Evolutionary conservation across 2,888 invertebrate species (phyloP), one percentile per base, ranked within the genome.

Genomic region (Eupithecia inturbata): DNA sequence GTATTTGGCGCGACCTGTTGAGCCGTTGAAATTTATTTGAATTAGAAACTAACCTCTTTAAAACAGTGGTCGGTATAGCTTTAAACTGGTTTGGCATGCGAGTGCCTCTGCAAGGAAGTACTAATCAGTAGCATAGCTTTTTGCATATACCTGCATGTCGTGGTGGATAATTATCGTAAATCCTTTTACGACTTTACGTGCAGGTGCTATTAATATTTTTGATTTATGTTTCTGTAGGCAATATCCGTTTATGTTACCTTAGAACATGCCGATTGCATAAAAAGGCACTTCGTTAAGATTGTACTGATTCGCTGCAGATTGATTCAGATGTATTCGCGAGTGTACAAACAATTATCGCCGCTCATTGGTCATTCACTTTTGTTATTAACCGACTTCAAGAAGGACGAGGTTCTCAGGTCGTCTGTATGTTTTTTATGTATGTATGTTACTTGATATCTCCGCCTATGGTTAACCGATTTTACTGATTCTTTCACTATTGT

Each of bases 31-130:
- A 57, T 79, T 67, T 73, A 74, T 86, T 87, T 85, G 85, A 85
- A 85, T 87, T 86, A 86, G 84, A 85, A 84, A 85, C 85, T 82
- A 80, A 81, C 82, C 79, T 76, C 77, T 73, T 73, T 80, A 78
- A 83, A 82, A 71, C 67, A 45, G 70, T 73, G 76, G 77, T 72
- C 72, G 53, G 82, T 78, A 77, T 78, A 80, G 79, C 79, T 81
- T 81, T 84, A 83, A 88, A 88, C 88, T 82, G 88, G 88, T 88
- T 88, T 86, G 78, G 77, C 80, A 83, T 83, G 85, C 84, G 87
- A 86, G 87, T 85, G 85, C 84, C 85, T 82, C 79, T 78, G 68
- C n/a, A 80, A 74, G 76, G 67, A 39, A 75, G 10, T 22, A n/a
- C 67, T 74, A 57, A 66, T 2, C 75, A 72, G 75, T 39, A 74